A percentile compares a stretch with the other conserved stretches of the same genome.
These are phyloP conservation scores for Cephus spinipes DNA, from an alignment of 2,888 invertebrate species.

Conservation along the genomic window DNA sequence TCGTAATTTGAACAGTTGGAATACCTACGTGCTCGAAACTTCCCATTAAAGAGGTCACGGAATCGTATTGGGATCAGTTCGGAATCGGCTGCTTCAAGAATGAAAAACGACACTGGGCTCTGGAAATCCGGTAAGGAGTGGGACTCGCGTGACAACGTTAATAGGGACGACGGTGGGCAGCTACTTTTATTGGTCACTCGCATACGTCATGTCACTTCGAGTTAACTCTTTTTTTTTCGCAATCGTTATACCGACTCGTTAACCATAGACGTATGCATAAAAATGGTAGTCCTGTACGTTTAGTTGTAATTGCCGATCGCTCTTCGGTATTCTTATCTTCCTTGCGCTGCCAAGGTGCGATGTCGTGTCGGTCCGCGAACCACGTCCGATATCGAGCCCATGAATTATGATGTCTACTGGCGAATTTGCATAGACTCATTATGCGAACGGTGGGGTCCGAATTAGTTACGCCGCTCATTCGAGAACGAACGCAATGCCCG, in stretches of 20 bases:
- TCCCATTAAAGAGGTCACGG: neutral
- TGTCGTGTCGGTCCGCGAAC: conserved; percentile 37
- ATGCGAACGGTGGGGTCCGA: conserved; percentile 14
- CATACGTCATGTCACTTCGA: conserved; percentile 56
- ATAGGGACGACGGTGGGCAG: conserved; percentile 55
- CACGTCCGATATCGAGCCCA: conserved; percentile 49
- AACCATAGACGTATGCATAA: conserved; percentile 21
- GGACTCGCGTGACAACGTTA: conserved; percentile 23
- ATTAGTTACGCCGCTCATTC: conserved; percentile 49
- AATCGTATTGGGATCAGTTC: neutral
- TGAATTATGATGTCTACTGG: conserved; percentile 22
- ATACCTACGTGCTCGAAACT: neutral
- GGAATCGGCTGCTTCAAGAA: neutral
- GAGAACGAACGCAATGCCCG: neutral
- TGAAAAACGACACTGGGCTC: neutral
- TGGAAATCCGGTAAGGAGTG: conserved; percentile 5
- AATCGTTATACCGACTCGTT: conserved; percentile 9
- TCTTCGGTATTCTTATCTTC: conserved; percentile 43
- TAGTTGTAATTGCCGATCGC: conserved; percentile 43
- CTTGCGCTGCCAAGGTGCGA: conserved; percentile 24
- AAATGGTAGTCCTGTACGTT: conserved; percentile 14
- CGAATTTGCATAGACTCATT: conserved; percentile 45
- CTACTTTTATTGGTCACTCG: conserved; percentile 43
- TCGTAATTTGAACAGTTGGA: neutral
- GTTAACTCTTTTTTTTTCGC: conserved; percentile 22